These are phyloP conservation scores for Hermodice carunculata DNA, from an alignment of 2,888 invertebrate genomes.

Conservation along the genomic window DNA sequence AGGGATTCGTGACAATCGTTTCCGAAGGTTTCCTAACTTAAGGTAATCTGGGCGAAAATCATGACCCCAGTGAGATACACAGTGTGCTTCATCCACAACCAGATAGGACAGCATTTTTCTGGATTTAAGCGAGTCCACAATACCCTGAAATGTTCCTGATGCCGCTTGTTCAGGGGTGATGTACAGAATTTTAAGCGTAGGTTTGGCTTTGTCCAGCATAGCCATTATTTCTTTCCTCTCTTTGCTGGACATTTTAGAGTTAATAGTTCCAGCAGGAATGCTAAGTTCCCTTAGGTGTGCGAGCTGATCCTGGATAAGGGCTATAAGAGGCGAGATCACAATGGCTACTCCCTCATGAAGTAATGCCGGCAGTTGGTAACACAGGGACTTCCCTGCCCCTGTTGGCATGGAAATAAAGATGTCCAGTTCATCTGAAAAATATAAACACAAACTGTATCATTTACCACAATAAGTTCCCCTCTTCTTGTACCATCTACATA, in stretches of 20 bases:
- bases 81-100: constrained; percentile 87
- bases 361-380: constrained; percentile 96
- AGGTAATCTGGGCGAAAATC: constrained; percentile 95
- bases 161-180: constrained; percentile 97
- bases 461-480: too few species aligned
- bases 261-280: constrained; percentile 88
- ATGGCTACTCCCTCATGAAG: constrained; percentile 83
- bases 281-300: constrained; percentile 84
- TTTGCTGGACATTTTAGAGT: constrained; percentile 86
- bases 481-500: too few species aligned
- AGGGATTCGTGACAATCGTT: too few species aligned
- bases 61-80: constrained; percentile 98
- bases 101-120: constrained; percentile 87
- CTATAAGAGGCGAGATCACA: constrained; percentile 95
- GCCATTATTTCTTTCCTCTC: constrained; percentile 80
- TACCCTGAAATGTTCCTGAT: constrained; percentile 73
- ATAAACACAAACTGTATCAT: too few species aligned
- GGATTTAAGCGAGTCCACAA: constrained; percentile 80
- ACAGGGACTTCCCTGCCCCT: constrained; percentile 94
- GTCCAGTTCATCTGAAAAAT: constrained; percentile 77
- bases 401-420: constrained; percentile 98
- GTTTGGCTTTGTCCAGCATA: constrained; percentile 82
- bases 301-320: constrained; percentile 95
- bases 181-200: constrained; percentile 88
- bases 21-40: constrained; percentile 80